These are phyloP conservation scores for Toxotes chatareus DNA, from an alignment of 2,113 vertebrate genomes.

Conservation along the genomic window DNA sequence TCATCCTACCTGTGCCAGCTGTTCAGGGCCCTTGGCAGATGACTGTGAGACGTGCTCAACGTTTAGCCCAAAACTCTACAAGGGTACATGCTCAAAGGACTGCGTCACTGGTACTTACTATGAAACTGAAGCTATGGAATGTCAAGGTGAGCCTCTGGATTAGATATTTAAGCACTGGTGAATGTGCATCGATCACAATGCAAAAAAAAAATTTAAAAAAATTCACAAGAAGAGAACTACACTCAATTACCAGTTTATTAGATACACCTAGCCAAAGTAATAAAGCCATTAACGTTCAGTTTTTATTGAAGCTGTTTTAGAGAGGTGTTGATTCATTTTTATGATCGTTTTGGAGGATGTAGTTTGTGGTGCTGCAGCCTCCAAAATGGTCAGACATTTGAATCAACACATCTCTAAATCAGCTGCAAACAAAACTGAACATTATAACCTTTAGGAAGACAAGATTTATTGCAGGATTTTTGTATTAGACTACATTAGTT, in stretches of 20 bases:
- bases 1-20: conserved; percentile 82
- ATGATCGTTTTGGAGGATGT: no score
- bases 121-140: conserved; percentile 78
- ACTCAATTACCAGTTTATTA: neutral
- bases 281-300: neutral
- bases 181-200: neutral
- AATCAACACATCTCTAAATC: no score
- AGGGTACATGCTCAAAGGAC: conserved; percentile 80
- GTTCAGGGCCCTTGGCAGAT: conserved; percentile 81
- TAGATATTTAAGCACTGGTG: neutral
- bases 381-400: no score
- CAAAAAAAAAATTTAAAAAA: no score
- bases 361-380: no score
- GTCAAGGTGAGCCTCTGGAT: conserved; percentile 80
- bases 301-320: neutral
- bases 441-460: no score
- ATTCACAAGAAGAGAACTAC: neutral
- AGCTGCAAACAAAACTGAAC: no score
- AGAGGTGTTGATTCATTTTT: neutral
- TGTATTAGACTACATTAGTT: no score
- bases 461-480: no score
- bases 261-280: no score
- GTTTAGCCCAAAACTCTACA: conserved; percentile 81
- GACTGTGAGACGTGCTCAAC: conserved; percentile 85
- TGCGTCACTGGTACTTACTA: conserved; percentile 84